A percentile compares a stretch with the other conserved stretches of the same genome.
phyloP scores from a whole-genome alignment of 1,140 invertebrate genomes.

The Daktulosphaira vitifoliae region DNA sequence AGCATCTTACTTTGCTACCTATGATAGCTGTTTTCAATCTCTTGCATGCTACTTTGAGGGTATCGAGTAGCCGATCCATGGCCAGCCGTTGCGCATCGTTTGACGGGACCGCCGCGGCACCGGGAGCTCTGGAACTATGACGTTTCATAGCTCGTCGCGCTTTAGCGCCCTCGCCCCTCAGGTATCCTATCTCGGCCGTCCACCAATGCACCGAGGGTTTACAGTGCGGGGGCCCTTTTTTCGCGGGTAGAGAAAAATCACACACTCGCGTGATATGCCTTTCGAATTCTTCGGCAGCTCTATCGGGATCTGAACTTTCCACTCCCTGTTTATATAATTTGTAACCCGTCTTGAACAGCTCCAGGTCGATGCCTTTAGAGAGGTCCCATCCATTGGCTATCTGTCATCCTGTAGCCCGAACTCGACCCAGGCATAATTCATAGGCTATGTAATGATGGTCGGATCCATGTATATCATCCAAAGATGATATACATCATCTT shows the following conservation, averaged over 20 bases:
- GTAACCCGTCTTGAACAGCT: not conserved
- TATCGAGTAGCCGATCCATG: not conserved
- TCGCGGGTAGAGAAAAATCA: no score
- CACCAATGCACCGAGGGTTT: not conserved
- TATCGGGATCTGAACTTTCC: not conserved
- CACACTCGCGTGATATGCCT: no score
- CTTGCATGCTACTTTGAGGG: not conserved
- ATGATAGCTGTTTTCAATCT: not conserved
- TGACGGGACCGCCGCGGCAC: not conserved
- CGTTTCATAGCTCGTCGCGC: no score
- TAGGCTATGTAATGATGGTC: not conserved
- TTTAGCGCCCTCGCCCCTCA: not conserved
- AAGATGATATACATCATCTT: not conserved
- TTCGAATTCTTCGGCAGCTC: no score
- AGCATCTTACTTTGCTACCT: not conserved
- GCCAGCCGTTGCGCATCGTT: not conserved
- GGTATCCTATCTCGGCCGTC: not conserved
- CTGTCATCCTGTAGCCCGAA: not conserved
- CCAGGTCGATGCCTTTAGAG: not conserved
- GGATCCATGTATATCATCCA: no score
- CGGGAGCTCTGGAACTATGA: no score
- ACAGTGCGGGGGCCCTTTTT: not conserved
- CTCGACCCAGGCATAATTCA: no score
- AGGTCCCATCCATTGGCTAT: not conserved
- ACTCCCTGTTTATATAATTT: not conserved